phyloP scores from a whole-genome alignment of 2,888 invertebrate species.

The Dioctria rufipes region DNA sequence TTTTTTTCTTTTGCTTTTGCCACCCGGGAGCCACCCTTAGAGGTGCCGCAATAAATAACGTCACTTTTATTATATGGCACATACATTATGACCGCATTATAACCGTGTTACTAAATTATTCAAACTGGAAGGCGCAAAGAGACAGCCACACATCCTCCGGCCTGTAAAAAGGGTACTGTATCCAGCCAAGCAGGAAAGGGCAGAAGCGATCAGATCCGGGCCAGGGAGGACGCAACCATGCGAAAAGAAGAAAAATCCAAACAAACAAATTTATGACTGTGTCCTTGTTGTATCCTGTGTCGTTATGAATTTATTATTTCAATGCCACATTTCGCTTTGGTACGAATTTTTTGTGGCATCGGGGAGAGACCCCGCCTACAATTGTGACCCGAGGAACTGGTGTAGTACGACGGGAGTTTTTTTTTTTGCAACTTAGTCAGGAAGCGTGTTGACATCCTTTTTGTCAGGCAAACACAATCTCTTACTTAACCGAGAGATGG shows the following conservation, averaged over 20 bases:
- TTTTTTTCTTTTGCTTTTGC: slow-evolving; percentile 23
- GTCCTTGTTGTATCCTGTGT: slow-evolving; percentile 58
- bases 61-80: slow-evolving; percentile 58
- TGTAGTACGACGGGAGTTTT: neutral
- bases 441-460: slow-evolving; percentile 52
- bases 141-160: slow-evolving; percentile 38
- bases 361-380: slow-evolving; percentile 8
- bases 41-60: slow-evolving; percentile 59
- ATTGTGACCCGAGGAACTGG: neutral
- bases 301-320: slow-evolving; percentile 60
- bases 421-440: slow-evolving; percentile 47
- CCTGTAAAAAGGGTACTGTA: slow-evolving; percentile 38
- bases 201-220: slow-evolving; percentile 31
- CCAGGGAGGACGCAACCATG: slow-evolving; percentile 51
- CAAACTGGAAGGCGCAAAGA: slow-evolving; percentile 54
- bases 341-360: slow-evolving; percentile 18
- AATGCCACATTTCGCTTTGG: slow-evolving; percentile 56
- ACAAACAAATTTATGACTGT: slow-evolving; percentile 59
- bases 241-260: slow-evolving; percentile 56
- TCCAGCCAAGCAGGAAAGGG: slow-evolving; percentile 23
- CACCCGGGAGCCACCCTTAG: slow-evolving; percentile 31
- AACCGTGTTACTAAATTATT: slow-evolving; percentile 59
- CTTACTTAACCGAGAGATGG: slow-evolving; percentile 53
- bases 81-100: slow-evolving; percentile 60
- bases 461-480: slow-evolving; percentile 52